Evolutionary conservation across 30 jellyfish, hydroid and myxozoan species (phyloP), one percentile per base, ranked within the genome.

Genomic region (Hydra vulgaris): DNA sequence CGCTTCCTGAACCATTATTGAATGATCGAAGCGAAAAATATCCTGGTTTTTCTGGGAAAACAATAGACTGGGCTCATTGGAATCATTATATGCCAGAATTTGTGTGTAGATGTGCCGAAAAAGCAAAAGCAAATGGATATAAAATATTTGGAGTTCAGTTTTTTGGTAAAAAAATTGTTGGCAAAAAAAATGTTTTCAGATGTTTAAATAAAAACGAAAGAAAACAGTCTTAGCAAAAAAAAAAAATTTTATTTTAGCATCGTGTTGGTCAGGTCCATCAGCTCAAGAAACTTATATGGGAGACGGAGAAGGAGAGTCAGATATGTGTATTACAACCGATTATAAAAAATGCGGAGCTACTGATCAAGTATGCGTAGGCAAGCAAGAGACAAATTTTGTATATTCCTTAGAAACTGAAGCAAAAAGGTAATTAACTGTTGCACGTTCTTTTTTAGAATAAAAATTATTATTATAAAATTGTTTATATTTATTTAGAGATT

Each of bases 21-120:
- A 82, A 87, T 4, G 97, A 91, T 74, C 80, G 80, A 23, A 81
- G 88, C 68, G 87, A 87, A 17, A 79, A 82, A 26, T 76, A 82
- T 7, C 74, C 92, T 16, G 87, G 75, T 7, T 84, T 74, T 74
- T 78, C 89, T 66, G 95, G 95, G n/a, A 69, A 78, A 8, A 86
- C 81, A 66, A 83, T 82, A 17, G 95, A 87, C 74, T 86, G 67
- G 79, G 93, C 74, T 25, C 74, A 91, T 54, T 91, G 97, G 97
- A 90, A 86, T 54, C 78, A 54, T 61, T 91, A 86, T 67, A 70
- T 82, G 55, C 96, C 96, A 3, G 78, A 70, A 18, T 27, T 91
- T 54, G 96, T 86, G 24, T 91, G 97, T 86, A 85, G 97, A 53
- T 91, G 97, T 79, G 97, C 97, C 1, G 83, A 79, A 25, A 66